phyloP scores from a whole-genome alignment of 2,797 vertebrate species.

The Phataginus tetradactyla region DNA sequence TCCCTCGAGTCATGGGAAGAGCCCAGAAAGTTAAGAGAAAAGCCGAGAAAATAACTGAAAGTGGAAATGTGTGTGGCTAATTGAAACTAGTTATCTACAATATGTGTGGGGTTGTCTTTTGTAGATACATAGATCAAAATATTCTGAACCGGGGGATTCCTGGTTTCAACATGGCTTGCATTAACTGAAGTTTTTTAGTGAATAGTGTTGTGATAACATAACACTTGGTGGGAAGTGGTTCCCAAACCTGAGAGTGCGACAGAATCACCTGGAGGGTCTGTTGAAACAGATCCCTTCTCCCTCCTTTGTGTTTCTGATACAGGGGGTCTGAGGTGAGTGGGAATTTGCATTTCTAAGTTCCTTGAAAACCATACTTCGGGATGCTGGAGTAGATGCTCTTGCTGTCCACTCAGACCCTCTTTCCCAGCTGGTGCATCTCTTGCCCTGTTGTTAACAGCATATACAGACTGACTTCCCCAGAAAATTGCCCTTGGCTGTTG shows the following conservation, averaged over 20 bases:
- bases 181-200: neutral
- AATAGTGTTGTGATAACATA: neutral
- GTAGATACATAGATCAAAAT: conserved; percentile 19
- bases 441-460: neutral
- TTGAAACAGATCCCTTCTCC: neutral
- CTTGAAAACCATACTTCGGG: neutral
- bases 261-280: neutral
- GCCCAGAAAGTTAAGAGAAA: conserved; percentile 20
- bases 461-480: neutral
- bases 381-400: neutral
- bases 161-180: neutral
- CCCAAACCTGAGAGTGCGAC: neutral
- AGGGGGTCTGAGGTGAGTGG: neutral
- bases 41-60: conserved; percentile 31
- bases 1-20: neutral
- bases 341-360: neutral
- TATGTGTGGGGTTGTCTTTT: neutral
- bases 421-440: neutral
- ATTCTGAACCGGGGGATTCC: neutral
- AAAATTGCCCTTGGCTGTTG: neutral
- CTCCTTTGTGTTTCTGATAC: neutral
- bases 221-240: neutral
- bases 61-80: neutral
- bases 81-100: neutral
- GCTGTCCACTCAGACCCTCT: neutral